Evolutionary conservation across 2,113 vertebrate species (phyloP).

Genomic region (Notiomystis cincta): DNA sequence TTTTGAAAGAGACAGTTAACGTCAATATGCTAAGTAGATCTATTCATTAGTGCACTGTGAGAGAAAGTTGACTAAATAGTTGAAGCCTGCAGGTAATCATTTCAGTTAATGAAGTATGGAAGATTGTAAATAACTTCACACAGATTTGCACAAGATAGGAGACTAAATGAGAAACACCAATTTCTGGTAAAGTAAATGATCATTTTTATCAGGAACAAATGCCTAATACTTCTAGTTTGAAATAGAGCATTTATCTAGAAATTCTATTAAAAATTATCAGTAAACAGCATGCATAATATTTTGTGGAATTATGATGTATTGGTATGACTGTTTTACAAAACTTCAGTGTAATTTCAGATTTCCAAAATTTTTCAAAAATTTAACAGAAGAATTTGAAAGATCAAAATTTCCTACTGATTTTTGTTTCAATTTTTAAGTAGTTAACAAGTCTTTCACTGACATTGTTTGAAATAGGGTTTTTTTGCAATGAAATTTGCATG

Average conservation of each 20-base stretch:
- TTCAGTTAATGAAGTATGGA: conserved; percentile 40
- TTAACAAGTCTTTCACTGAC: neutral
- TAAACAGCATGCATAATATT: neutral
- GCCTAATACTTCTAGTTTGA: neutral
- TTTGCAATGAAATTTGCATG: neutral
- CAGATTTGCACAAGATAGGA: neutral
- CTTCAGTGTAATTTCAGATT: neutral
- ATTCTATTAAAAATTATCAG: neutral
- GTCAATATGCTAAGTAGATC: neutral
- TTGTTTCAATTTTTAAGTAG: neutral
- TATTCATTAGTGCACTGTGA: neutral
- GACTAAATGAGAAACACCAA: neutral
- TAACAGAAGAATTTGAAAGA: neutral
- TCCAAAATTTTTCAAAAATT: neutral
- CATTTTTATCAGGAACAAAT: neutral
- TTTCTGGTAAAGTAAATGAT: neutral
- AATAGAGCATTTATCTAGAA: neutral
- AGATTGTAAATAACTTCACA: conserved; percentile 6
- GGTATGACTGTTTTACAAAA: neutral
- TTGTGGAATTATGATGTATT: neutral
- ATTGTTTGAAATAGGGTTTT: neutral
- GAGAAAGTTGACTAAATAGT: neutral
- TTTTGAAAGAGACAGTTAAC: neutral
- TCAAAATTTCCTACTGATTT: neutral
- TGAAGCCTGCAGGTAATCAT: conserved; percentile 2